Evolutionary conservation across 2,113 vertebrate genomes (phyloP).

Genomic region (Hymenochirus boettgeri): DNA sequence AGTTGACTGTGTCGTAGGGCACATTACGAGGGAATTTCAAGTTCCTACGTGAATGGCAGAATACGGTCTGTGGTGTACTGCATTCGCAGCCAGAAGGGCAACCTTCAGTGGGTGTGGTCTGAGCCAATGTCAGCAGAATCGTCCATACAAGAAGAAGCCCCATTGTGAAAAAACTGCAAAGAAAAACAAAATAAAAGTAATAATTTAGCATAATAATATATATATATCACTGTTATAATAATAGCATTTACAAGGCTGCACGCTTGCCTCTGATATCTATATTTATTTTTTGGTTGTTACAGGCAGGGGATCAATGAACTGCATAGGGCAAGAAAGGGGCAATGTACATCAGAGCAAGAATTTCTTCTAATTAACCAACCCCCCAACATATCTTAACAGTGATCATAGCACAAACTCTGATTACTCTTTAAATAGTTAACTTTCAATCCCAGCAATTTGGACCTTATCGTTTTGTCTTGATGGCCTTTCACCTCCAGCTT

Average conservation of each 20-base stretch:
- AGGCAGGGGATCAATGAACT: background rate
- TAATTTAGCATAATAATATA: too few species aligned
- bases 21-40: slow-evolving; percentile 66
- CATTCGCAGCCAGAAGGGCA: slow-evolving; percentile 67
- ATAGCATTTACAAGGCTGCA: too few species aligned
- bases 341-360: too few species aligned
- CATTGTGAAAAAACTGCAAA: slow-evolving; percentile 52
- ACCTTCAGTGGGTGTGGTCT: slow-evolving; percentile 7
- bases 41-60: slow-evolving; percentile 57
- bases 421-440: background rate
- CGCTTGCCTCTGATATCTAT: too few species aligned
- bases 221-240: too few species aligned
- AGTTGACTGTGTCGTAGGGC: slow-evolving; percentile 60
- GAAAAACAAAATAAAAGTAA: background rate
- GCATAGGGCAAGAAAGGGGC: too few species aligned
- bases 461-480: slow-evolving; percentile 29
- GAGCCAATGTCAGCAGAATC: slow-evolving; percentile 43
- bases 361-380: too few species aligned
- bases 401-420: background rate
- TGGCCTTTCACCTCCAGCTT: slow-evolving; percentile 30
- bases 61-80: slow-evolving; percentile 59
- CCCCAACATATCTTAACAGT: too few species aligned
- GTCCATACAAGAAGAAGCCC: slow-evolving; percentile 40
- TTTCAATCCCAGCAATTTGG: background rate
- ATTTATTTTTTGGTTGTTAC: too few species aligned